Evolutionary conservation across 2,797 vertebrate genomes (phyloP).

Genomic region (Tolypeutes matacus): DNA sequence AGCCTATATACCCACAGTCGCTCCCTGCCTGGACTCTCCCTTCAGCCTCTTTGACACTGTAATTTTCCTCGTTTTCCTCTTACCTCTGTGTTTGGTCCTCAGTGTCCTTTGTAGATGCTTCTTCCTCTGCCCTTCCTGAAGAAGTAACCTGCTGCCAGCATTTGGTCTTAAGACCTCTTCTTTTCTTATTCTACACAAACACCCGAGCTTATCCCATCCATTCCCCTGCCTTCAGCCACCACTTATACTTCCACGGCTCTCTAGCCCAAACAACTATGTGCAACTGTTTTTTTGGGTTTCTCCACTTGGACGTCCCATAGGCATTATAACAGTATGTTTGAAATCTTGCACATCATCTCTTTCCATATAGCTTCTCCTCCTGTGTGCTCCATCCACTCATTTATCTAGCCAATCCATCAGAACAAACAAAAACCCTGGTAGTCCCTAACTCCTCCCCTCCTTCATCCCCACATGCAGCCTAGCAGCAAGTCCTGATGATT

Average conservation of each 20-base stretch:
- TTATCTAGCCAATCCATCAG: not conserved
- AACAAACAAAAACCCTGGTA: not conserved
- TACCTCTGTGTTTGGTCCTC: not conserved
- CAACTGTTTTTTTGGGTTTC: not conserved
- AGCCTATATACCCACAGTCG: not conserved
- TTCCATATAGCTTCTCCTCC: not conserved
- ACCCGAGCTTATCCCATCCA: not conserved
- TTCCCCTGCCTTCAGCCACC: not conserved
- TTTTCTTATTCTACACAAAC: not conserved
- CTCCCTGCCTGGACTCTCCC: not conserved
- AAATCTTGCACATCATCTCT: not conserved
- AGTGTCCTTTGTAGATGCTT: not conserved
- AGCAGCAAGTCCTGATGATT: not conserved
- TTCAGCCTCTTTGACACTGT: not conserved
- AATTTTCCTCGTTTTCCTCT: constrained; percentile 31
- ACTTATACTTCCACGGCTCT: not conserved
- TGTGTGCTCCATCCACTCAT: not conserved
- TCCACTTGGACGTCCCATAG: not conserved
- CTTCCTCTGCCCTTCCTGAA: not conserved
- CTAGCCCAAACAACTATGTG: not conserved
- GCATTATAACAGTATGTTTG: not conserved
- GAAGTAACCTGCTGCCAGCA: not conserved
- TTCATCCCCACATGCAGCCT: not conserved
- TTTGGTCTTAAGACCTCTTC: not conserved
- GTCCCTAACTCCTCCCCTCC: not conserved